phyloP scores from a whole-genome alignment of 37 sponge, comb jelly and placozoan genomes.

The Diacarnus erythraeanus region DNA sequence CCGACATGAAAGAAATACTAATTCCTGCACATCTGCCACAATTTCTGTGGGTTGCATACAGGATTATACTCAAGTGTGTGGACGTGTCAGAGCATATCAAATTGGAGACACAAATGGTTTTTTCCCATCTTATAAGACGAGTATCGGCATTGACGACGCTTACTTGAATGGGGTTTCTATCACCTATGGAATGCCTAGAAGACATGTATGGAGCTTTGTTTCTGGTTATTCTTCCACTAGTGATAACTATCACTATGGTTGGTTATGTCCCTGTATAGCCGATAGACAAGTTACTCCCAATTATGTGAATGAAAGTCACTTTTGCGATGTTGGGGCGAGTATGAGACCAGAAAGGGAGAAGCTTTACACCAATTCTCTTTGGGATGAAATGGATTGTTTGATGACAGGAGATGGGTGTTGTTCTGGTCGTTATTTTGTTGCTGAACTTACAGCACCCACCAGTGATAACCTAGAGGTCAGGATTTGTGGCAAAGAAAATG shows the following conservation, averaged over 20 bases:
- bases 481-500: not conserved
- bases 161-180: slow-evolving; percentile 29
- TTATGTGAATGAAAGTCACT: not conserved
- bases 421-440: not conserved
- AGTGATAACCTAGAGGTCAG: slow-evolving; percentile 12
- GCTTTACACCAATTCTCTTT: slow-evolving; percentile 3
- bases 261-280: slow-evolving; percentile 10
- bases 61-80: slow-evolving; percentile 24
- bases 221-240: not conserved
- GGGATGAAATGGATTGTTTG: slow-evolving; percentile 24
- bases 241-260: not conserved
- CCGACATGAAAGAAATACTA: not conserved
- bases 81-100: slow-evolving; percentile 4
- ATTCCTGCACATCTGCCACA: not conserved
- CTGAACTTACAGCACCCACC: not conserved
- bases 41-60: too few species aligned
- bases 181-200: slow-evolving; percentile 21
- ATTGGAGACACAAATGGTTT: slow-evolving; percentile 19
- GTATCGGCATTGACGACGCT: not conserved
- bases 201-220: slow-evolving; percentile 25
- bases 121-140: too few species aligned
- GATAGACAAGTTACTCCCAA: slow-evolving; percentile 1
- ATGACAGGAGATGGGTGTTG: slow-evolving; percentile 1
- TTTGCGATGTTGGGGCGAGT: slow-evolving; percentile 1
- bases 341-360: not conserved